These are phyloP conservation scores for Xanthorhoe spadicearia DNA, from an alignment of 2,888 invertebrate genomes.

Conservation along the genomic window DNA sequence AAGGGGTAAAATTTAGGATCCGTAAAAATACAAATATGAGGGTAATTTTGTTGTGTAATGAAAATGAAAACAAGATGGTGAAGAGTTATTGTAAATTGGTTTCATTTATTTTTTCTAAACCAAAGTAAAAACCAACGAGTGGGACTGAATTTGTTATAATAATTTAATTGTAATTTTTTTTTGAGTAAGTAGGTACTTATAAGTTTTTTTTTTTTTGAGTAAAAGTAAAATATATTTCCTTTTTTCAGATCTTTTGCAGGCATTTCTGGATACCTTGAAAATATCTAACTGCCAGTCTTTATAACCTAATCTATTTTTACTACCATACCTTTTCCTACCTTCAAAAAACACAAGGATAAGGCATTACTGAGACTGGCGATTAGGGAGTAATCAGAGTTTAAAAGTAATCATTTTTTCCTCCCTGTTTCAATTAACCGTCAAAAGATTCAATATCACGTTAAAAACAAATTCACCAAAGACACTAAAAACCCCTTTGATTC, in stretches of 20 bases:
- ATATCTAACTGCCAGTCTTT: too few species aligned
- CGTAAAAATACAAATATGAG: constrained; percentile 48
- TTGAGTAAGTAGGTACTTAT: too few species aligned
- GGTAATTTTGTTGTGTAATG: constrained; percentile 35
- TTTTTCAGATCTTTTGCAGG: too few species aligned
- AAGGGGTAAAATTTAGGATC: constrained; percentile 54
- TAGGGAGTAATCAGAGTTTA: too few species aligned
- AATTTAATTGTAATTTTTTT: not conserved
- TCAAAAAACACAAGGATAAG: too few species aligned
- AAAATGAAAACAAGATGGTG: constrained; percentile 21
- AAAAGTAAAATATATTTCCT: too few species aligned
- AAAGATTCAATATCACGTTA: constrained; percentile 28
- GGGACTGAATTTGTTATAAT: not conserved
- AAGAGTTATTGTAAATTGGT: constrained; percentile 6
- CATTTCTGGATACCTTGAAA: too few species aligned
- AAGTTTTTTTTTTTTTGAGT: too few species aligned
- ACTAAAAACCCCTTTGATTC: constrained; percentile 60
- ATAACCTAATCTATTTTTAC: too few species aligned
- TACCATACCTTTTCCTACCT: too few species aligned
- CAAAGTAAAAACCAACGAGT: not conserved
- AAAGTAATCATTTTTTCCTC: too few species aligned
- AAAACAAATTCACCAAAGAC: constrained; percentile 41
- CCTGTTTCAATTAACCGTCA: constrained; percentile 31
- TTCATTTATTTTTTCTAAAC: constrained; percentile 1
- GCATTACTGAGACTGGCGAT: too few species aligned